These are phyloP conservation scores for Pissodes strobi DNA, from an alignment of 1,140 invertebrate species.

Conservation along the genomic window DNA sequence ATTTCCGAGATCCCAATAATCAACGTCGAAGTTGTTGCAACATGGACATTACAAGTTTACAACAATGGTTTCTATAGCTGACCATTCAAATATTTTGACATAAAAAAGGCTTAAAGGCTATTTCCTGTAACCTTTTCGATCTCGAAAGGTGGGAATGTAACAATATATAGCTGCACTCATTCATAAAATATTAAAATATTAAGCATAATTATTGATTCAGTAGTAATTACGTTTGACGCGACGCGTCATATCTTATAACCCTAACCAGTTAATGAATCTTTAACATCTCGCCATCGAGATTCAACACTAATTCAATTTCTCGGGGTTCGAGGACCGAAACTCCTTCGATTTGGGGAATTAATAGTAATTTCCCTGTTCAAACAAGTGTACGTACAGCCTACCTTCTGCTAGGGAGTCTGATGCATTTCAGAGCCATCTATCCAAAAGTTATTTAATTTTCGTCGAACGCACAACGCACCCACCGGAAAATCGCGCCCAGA, in stretches of 20 bases:
- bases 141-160: too few relatives aligned
- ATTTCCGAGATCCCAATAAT: too few relatives aligned
- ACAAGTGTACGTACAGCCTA: slow-evolving; percentile 1
- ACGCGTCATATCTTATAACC: slow-evolving; percentile 17
- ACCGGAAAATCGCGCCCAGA: slow-evolving; percentile 28
- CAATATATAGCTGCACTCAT: too few relatives aligned
- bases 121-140: too few relatives aligned
- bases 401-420: slow-evolving; percentile 15
- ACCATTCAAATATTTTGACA: too few relatives aligned
- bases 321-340: neutral
- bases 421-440: slow-evolving; percentile 24
- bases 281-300: slow-evolving; percentile 2
- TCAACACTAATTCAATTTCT: slow-evolving; percentile 17
- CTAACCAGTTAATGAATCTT: slow-evolving; percentile 16
- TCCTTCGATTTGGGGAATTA: neutral
- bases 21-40: too few relatives aligned
- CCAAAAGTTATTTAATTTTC: slow-evolving; percentile 26
- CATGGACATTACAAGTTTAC: too few relatives aligned
- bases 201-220: too few relatives aligned
- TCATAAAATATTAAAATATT: too few relatives aligned
- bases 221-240: too few relatives aligned
- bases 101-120: too few relatives aligned
- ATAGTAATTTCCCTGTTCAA: slow-evolving; percentile 11
- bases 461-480: slow-evolving; percentile 19
- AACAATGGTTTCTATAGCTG: too few relatives aligned